Conservation (phyloP, 30 jellyfish, hydroid and myxozoan genomes). For the Turritopsis rubra region DNA sequence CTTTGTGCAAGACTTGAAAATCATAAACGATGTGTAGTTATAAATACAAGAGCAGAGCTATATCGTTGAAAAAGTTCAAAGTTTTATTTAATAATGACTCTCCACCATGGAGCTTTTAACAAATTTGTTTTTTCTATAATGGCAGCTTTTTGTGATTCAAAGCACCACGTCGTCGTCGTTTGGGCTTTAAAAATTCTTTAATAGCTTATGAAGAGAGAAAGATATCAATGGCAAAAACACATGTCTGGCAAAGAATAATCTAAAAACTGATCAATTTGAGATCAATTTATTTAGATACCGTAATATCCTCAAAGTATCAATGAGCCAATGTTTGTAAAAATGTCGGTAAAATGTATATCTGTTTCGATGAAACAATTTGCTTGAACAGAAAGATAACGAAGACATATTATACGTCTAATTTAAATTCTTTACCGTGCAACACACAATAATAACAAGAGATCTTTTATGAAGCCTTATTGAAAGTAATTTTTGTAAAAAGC, state of each 20-base stretch:
- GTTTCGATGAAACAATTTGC: too few relatives aligned
- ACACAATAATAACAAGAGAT: background rate
- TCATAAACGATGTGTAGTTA: background rate
- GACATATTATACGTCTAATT: background rate
- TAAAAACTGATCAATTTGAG: too few relatives aligned
- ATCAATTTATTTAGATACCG: too few relatives aligned
- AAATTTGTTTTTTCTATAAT: slow-evolving; percentile 2
- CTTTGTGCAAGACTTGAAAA: background rate
- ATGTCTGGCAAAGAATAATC: too few relatives aligned
- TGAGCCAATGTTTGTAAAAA: too few relatives aligned
- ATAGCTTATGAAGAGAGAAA: too few relatives aligned
- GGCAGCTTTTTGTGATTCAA: background rate
- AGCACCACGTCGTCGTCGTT: background rate
- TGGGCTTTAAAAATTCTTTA: too few relatives aligned
- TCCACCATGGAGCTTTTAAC: background rate
- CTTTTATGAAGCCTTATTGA: background rate
- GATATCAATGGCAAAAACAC: too few relatives aligned
- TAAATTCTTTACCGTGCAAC: background rate
- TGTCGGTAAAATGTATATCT: too few relatives aligned
- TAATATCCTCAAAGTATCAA: too few relatives aligned
- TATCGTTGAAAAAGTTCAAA: slow-evolving; percentile 8
- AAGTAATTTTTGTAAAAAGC: background rate
- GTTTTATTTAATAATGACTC: slow-evolving; percentile 14
- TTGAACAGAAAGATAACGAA: too few relatives aligned
- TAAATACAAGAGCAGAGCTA: background rate